Base-by-base conservation (phyloP, 1,140 invertebrate genomes). In the Bradysia coprophila region DNA sequence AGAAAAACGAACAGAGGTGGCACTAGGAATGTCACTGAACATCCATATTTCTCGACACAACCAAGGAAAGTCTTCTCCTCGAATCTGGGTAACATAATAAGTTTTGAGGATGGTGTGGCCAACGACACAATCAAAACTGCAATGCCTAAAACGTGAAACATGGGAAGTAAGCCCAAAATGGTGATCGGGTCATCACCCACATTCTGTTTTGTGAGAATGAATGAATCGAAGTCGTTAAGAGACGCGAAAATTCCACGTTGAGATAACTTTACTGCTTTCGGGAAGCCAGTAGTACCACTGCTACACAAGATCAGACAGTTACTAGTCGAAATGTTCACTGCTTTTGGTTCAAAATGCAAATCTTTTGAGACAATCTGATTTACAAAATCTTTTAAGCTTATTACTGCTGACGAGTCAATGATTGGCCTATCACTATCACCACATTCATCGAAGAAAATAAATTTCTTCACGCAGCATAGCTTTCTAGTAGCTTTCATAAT, bases 231-330 rank as follows among this genome's bases (percentile, higher is more conserved):
- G n/a, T 31, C 8, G n/a, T 9, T 9, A 31, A 31, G n/a, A 31
- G n/a, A 36, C 11, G 11, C 33, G 33, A 8, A 9, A 6, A 36
- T 16, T 16, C 10, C 10, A 16, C 6, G 5, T 16, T 6, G 15
- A 36, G 8, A 36, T 36, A 90, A 59, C 60, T 80, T 72, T 0
- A 90, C 89, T 31, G 85, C 86, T 64, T 93, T 93, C 0, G 88
- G 86, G 32, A 81, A 58, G n/a, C 84, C 81, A 22, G 81, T 87
- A 3, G 82, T 34, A 34, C 32, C 32, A 3, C 13, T 15, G 13
- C 13, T 15, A 13, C 32, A 34, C 11, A 34, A 11, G 13, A 34
- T 16, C 32, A 34, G 18, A 5, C 16, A 11, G 11, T 20, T 10
- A 38, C 21, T 20, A 19, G 11, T 19, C 13, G 18, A 10, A 16